Evolutionary conservation across 2,113 vertebrate genomes (phyloP), one percentile per base, ranked within the genome.

Genomic region (Gila orcuttii): DNA sequence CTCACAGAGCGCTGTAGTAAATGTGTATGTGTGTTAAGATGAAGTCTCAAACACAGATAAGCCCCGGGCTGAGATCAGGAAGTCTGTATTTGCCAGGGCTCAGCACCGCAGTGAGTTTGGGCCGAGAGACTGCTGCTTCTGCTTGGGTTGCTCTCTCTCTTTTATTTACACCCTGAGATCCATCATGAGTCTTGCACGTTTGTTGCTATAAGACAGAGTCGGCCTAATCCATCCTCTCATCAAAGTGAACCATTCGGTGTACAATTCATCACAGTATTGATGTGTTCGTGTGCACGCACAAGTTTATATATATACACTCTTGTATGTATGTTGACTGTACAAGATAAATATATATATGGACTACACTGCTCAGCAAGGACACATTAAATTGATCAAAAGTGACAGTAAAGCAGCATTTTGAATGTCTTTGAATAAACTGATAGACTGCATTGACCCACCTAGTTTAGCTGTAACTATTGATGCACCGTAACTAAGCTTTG

Each of bases 1-100:
- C 39, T 12, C n/a, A 42, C 36, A 25, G 57, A 60, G 12, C 36
- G 10, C 47, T 75, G 66, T 62, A 62, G 52, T 74, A 60, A 17
- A 6, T 7, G n/a, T 86, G 15, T 57, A 4, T 66, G 62, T 86
- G 74, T 79, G 31, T 64, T 62, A 47, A 64, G 36, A 64, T 19
- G 8, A 80, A 64, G 59, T 64, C 64, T 59, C 11, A 36, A 47
- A 47, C 71, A 23, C 36, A 47, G 7, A 75, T 47, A 62, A 75
- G 69, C 82, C 71, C 4, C 52, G 76, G 82, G 71, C 71, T 64
- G 36, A 50, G 57, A 66, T 85, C 73, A 64, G 73, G 57, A 45
- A 84, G 73, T 8, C 57, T 77, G 69, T 75, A 57, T 47, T 71
- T 77, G 83, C 25, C 25, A 47, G 68, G 11, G 55, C 25, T 77